Base-by-base conservation (phyloP, 2,113 vertebrate species). In the Apaloderma vittatum region DNA sequence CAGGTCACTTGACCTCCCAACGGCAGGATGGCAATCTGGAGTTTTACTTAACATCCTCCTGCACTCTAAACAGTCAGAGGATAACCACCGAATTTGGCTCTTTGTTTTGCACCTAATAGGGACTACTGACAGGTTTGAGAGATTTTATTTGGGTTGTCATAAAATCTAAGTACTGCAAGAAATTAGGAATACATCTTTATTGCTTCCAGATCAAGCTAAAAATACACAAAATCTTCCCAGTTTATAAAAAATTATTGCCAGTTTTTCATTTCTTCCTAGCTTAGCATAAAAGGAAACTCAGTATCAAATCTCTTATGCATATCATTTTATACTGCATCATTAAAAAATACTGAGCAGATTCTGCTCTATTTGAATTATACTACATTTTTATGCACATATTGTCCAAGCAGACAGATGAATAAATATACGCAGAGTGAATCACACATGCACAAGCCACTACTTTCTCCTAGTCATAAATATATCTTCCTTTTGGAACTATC, bases 171-270 rank as follows among this genome's bases (percentile, higher is more conserved):
- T 52, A 74, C 27, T 88, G 49, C 58, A 46, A 79, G 54, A 72
- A 78, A 74, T 72, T 65, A 87, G 32, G 45, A 88, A 40, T 76
- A 70, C 15, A 13, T 73, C 7, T 78, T 89, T 62, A 57, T 46
- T 75, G 8, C 19, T 96, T 91, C 40, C 30, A 79, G 52, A 79
- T 79, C 48, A 82, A 32, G n/a, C 62, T 76, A 91, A 95, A 93
- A 95, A 82, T 54, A 70, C 19, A 61, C 12, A 68, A 73, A 81
- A 85, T 54, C 57, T 6, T 91, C n/a, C 15, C 34, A 26, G 23
- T 78, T 85, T 67, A 54, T 78, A 67, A 80, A 94, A 86, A 59
- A 63, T 23, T 27, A 58, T 65, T 77, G 14, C 12, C 46, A 9
- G 15, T 27, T 71, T 94, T 91, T 86, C 3, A 55, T 88, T 84